These are phyloP conservation scores for Branchellion lobata DNA, from an alignment of 2,888 invertebrate species.

Conservation along the genomic window DNA sequence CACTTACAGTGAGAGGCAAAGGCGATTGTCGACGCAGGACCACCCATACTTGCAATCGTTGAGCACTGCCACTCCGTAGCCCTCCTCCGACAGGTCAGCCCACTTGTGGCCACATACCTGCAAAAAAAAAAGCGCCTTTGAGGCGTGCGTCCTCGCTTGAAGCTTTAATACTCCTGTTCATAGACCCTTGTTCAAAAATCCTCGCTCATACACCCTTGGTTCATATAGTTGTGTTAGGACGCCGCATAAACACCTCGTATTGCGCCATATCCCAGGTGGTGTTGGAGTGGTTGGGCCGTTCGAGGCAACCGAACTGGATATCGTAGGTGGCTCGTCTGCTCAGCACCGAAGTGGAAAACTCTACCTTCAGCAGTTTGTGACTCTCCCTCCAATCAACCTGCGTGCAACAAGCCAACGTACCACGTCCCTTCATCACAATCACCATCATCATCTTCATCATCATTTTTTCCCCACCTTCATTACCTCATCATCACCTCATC, in stretches of 20 bases:
- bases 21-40: constrained; percentile 61
- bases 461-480: no score
- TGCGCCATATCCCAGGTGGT: constrained; percentile 66
- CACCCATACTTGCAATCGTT: constrained; percentile 66
- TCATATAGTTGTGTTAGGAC: not conserved
- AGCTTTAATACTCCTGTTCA: constrained; percentile 7
- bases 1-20: constrained; percentile 63
- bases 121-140: not conserved
- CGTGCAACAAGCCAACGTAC: not conserved
- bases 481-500: no score
- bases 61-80: constrained; percentile 63
- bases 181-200: not conserved
- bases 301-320: constrained; percentile 64
- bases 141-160: not conserved
- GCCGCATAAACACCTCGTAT: constrained; percentile 61
- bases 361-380: constrained; percentile 65
- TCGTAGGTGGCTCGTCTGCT: constrained; percentile 63
- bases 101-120: constrained; percentile 66
- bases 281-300: constrained; percentile 64
- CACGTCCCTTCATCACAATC: no score
- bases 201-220: not conserved
- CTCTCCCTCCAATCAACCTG: constrained; percentile 64
- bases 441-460: no score
- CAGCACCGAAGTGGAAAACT: constrained; percentile 62
- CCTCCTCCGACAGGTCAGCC: constrained; percentile 65